These are phyloP conservation scores for Calidris pygmaea DNA, from an alignment of 2,113 vertebrate species.

Conservation along the genomic window DNA sequence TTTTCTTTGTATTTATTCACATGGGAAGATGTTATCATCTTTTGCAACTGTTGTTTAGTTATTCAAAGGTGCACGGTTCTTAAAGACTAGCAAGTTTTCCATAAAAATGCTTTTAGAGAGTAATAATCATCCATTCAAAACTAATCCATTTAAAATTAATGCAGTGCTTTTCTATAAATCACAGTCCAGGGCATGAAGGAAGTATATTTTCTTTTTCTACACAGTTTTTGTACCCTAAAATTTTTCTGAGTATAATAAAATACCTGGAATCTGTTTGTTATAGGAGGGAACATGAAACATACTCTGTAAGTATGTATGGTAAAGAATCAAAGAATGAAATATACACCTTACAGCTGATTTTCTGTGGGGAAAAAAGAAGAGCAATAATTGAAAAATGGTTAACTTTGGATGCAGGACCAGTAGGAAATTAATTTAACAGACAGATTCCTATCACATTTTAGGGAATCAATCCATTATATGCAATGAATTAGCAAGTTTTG, in stretches of 20 bases:
- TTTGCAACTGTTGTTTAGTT: background rate
- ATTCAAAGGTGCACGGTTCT: background rate
- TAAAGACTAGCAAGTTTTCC: background rate
- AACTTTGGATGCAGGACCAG: background rate
- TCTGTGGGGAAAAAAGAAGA: background rate
- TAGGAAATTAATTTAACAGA: conserved; percentile 11
- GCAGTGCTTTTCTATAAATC: background rate
- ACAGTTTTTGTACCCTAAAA: background rate
- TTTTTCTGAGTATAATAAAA: background rate
- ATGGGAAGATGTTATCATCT: background rate
- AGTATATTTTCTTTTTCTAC: background rate
- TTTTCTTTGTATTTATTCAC: background rate
- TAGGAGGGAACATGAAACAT: background rate
- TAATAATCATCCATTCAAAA: background rate
- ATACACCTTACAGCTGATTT: background rate
- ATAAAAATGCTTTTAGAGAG: background rate
- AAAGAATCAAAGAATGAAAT: background rate
- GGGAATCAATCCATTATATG: background rate
- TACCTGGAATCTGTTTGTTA: background rate
- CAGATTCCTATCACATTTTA: background rate
- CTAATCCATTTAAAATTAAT: background rate
- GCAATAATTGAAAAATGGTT: background rate
- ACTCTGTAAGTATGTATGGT: background rate
- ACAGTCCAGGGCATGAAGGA: background rate
- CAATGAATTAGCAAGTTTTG: background rate